A percentile compares a stretch with the other conserved stretches of the same genome.
Conservation (phyloP, 2,888 invertebrate genomes). For the Agonopterix heracliana region DNA sequence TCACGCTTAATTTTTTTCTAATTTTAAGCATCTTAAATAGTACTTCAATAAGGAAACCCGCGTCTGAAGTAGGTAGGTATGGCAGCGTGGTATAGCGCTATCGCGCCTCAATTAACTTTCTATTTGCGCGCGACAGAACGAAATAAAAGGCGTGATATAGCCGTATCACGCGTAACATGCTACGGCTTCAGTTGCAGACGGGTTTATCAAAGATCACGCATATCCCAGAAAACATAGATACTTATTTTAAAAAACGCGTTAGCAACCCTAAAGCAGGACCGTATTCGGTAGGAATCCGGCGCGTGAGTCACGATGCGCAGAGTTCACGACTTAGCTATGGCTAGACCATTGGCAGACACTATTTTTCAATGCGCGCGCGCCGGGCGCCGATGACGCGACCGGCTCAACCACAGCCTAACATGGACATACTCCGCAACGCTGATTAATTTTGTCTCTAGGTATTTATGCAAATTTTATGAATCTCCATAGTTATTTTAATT, state of each 20-base stretch:
- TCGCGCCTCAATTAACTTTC: too few species aligned
- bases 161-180: too few species aligned
- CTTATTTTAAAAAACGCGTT: background rate
- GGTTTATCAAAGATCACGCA: too few species aligned
- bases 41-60: too few species aligned
- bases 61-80: too few species aligned
- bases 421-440: slow-evolving; percentile 11
- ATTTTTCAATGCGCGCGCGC: slow-evolving; percentile 36
- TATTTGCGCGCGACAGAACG: too few species aligned
- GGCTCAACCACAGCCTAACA: slow-evolving; percentile 24
- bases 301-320: slow-evolving; percentile 44
- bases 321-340: slow-evolving; percentile 5
- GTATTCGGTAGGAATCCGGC: slow-evolving; percentile 43
- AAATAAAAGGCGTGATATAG: too few species aligned
- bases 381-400: slow-evolving; percentile 21
- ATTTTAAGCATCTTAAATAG: too few species aligned
- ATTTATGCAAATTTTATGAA: background rate
- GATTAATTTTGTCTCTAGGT: background rate
- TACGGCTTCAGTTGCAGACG: too few species aligned
- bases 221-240: too few species aligned
- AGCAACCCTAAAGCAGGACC: slow-evolving; percentile 18
- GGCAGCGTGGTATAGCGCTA: too few species aligned
- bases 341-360: slow-evolving; percentile 61
- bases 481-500: background rate
- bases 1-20: too few species aligned